phyloP scores from a whole-genome alignment of 1,140 invertebrate species.

The Phymastichus coffea region DNA sequence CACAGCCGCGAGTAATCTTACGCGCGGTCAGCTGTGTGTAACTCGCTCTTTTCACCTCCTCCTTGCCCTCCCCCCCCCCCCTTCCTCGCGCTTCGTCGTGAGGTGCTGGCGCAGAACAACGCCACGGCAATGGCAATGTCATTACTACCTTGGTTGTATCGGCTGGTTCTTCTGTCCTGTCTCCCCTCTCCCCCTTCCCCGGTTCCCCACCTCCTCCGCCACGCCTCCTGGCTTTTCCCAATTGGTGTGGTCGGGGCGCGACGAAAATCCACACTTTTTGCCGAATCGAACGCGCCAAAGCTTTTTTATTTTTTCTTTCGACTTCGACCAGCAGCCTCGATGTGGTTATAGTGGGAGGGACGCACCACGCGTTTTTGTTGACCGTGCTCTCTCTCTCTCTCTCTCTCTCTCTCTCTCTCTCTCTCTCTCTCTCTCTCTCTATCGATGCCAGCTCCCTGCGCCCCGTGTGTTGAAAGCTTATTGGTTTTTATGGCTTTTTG shows the following conservation, averaged over 20 bases:
- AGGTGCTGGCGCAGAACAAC: constrained; percentile 11
- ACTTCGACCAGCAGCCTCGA: no score
- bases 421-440: no score
- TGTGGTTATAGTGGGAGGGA: no score
- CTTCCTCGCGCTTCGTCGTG: constrained; percentile 13
- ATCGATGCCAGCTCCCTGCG: no score
- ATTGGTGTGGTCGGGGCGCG: no score
- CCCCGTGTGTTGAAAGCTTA: no score
- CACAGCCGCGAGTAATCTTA: constrained; percentile 1
- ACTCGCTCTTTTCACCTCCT: constrained; percentile 13
- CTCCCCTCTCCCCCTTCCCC: no score
- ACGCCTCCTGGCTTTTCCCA: no score
- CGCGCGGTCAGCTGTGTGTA: neutral
- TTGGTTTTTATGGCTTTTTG: constrained; percentile 18
- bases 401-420: neutral
- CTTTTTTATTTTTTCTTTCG: neutral
- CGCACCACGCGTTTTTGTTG: no score
- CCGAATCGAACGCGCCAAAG: no score
- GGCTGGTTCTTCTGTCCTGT: constrained; percentile 16
- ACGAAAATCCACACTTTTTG: no score
- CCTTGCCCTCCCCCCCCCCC: neutral
- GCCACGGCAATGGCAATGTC: constrained; percentile 26
- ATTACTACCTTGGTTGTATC: constrained; percentile 1
- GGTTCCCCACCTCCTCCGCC: neutral
- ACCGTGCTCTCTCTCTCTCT: neutral